A percentile compares a stretch with the other conserved stretches of the same genome.
phyloP scores from a whole-genome alignment of 2,113 vertebrate genomes.

The Okapia johnstoni region DNA sequence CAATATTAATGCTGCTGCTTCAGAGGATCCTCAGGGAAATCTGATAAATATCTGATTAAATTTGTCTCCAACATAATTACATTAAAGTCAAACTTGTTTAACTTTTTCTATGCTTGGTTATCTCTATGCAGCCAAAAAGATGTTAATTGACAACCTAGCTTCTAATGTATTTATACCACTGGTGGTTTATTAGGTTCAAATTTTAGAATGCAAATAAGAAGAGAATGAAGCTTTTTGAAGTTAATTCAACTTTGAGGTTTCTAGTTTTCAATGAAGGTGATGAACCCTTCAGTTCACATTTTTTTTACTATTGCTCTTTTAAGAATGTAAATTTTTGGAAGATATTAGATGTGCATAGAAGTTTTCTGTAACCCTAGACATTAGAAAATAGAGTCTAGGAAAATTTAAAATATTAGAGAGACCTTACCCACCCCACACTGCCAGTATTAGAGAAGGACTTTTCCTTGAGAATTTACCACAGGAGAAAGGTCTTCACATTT shows the following conservation, averaged over 20 bases:
- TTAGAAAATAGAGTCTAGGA: not conserved
- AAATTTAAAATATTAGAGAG: not conserved
- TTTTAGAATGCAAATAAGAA: conserved; percentile 65
- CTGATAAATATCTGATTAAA: conserved; percentile 76
- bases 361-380: not conserved
- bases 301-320: not conserved
- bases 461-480: not conserved
- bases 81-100: conserved; percentile 75
- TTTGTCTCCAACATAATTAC: conserved; percentile 71
- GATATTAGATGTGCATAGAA: not conserved
- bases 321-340: not conserved
- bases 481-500: not conserved
- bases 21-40: conserved; percentile 63
- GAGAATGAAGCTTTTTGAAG: conserved; percentile 10
- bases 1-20: conserved; percentile 58
- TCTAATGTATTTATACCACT: conserved; percentile 56
- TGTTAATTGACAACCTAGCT: conserved; percentile 69
- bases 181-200: conserved; percentile 58
- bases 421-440: accelerated
- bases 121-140: conserved; percentile 62
- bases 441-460: not conserved
- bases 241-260: conserved; percentile 41
- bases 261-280: not conserved
- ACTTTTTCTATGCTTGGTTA: conserved; percentile 72
- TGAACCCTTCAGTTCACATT: not conserved